phyloP scores from a whole-genome alignment of 2,113 vertebrate genomes.

The Podarcis raffonei region DNA sequence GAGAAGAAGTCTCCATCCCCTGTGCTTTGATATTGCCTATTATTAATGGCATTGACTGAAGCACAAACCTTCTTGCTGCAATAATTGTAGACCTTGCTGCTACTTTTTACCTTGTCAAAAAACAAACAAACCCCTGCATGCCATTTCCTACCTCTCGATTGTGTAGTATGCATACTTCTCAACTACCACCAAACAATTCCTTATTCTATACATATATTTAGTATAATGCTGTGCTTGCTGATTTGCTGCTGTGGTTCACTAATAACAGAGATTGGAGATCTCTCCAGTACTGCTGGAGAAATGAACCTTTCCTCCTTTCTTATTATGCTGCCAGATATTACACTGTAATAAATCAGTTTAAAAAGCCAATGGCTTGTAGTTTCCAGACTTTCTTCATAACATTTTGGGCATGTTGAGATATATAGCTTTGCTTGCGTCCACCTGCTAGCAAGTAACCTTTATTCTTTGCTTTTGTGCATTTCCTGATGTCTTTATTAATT shows the following conservation, averaged over 20 bases:
- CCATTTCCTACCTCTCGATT: not conserved
- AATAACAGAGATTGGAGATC: not conserved
- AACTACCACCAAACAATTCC: not conserved
- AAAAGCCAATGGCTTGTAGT: not conserved
- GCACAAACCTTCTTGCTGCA: not conserved
- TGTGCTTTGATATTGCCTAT: constrained; percentile 13
- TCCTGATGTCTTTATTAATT: not conserved
- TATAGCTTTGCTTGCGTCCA: constrained; percentile 13
- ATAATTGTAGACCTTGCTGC: not conserved
- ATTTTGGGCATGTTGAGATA: not conserved
- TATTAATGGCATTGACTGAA: not conserved
- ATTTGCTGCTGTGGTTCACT: not conserved
- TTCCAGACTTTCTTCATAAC: not conserved
- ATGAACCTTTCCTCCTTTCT: not conserved
- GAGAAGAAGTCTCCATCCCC: not conserved
- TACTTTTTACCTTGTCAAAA: constrained; percentile 1
- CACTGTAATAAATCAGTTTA: not conserved
- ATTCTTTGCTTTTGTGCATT: constrained; percentile 7
- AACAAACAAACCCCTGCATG: not conserved
- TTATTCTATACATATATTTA: too few species aligned
- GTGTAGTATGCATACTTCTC: constrained; percentile 3
- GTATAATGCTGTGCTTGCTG: not conserved
- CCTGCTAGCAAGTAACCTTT: constrained; percentile 14
- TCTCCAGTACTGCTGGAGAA: not conserved
- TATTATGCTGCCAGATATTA: not conserved